These are phyloP conservation scores for Aphelenchoides bicaudatus DNA, from an alignment of 2,888 invertebrate genomes.

Conservation along the genomic window DNA sequence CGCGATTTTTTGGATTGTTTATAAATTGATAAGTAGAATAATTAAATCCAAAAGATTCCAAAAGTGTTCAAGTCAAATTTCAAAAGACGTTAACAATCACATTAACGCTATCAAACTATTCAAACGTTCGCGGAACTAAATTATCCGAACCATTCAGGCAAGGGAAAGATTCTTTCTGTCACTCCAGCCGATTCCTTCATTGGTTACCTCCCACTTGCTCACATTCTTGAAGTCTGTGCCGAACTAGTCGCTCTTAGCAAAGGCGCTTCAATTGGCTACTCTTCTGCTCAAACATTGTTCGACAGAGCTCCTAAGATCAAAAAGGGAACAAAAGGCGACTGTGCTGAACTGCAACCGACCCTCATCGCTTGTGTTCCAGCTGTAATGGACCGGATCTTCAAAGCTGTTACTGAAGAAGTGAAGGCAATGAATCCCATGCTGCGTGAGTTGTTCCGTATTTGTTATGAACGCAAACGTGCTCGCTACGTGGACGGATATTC, in stretches of 20 bases:
- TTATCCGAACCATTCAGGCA: conserved; percentile 29
- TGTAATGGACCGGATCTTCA: conserved; percentile 93
- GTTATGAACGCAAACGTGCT: conserved; percentile 83
- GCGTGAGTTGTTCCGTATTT: conserved; percentile 79
- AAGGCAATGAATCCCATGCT: conserved; percentile 72
- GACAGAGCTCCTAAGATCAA: conserved; percentile 81
- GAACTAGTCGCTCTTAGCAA: conserved; percentile 63
- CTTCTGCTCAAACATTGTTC: conserved; percentile 78
- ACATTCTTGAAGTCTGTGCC: conserved; percentile 91
- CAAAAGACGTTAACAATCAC: too few relatives aligned
- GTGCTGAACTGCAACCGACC: conserved; percentile 82
- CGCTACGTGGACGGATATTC: conserved; percentile 71
- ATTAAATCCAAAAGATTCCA: too few relatives aligned
- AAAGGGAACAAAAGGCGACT: conserved; percentile 89
- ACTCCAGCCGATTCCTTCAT: conserved; percentile 74
- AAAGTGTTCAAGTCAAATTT: too few relatives aligned
- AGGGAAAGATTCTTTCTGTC: not conserved
- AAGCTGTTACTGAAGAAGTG: conserved; percentile 73
- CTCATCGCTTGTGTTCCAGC: conserved; percentile 93
- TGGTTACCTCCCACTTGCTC: conserved; percentile 91
- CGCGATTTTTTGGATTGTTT: too few relatives aligned
- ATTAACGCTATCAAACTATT: conserved; percentile 58
- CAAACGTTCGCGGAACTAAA: conserved; percentile 59
- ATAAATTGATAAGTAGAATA: too few relatives aligned
- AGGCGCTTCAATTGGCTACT: conserved; percentile 84